Evolutionary conservation across 1,140 invertebrate species (phyloP), one percentile per base, ranked within the genome.

Genomic region (Argopecten irradians): DNA sequence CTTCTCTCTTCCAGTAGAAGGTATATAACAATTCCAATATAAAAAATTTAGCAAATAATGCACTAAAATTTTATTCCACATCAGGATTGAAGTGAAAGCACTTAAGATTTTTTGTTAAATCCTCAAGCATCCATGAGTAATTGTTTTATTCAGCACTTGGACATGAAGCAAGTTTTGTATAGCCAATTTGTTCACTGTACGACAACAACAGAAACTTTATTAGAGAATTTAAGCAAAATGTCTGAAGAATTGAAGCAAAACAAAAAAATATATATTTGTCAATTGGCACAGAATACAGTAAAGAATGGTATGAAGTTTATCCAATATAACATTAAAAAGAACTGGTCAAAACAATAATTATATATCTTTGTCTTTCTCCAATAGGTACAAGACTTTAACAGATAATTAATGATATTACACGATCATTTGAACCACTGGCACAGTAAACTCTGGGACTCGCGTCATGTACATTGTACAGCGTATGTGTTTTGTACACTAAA

Each of bases 221-320:
- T n/a, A 28, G 22, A 71, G 55, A 71, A 71, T 28, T 71, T n/a
- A n/a, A n/a, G 11, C n/a, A 71, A 46, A 5, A 71, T 71, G 22
- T 71, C 55, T 28, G 55, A n/a, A 71, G n/a, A n/a, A n/a, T n/a
- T n/a, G n/a, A 71, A 71, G 55, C 55, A 28, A 71, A 71, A 71
- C 55, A 71, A 71, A 71, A 46, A 46, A 71, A 28, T 28, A 71
- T 71, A 28, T 28, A 71, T 71, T 71, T 71, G 14, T 71, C 55
- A 28, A 71, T 71, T 71, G 55, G 55, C 55, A 71, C 55, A 71
- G 55, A 71, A 71, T 71, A 28, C 55, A 71, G 55, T 28, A 71
- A 8, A 71, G 55, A 71, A 71, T 71, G 55, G 55, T 71, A 71
- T 71, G 55, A 71, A 71, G 55, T 71, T 71, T 71, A 28, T 71